A percentile compares a stretch with the other conserved stretches of the same genome.
Evolutionary conservation across 2,113 vertebrate species (phyloP).

Genomic region (Hippocampus abdominalis): DNA sequence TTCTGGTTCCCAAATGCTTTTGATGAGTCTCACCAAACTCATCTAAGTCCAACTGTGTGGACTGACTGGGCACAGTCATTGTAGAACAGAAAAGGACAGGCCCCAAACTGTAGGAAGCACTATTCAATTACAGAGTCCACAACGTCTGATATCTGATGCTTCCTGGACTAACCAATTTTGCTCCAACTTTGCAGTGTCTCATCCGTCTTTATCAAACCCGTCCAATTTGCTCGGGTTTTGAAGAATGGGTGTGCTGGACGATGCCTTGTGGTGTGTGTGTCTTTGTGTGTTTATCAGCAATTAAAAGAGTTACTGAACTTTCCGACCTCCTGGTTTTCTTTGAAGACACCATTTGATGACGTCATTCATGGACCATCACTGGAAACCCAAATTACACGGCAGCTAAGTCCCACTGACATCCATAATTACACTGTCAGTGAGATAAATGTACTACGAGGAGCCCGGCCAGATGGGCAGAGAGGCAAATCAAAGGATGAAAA

Average conservation of each 20-base stretch:
- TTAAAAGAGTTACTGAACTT: constrained; percentile 62
- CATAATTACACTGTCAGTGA: constrained; percentile 67
- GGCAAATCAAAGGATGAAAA: background rate
- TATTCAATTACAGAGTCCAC: background rate
- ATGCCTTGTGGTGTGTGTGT: constrained; percentile 21
- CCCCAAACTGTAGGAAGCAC: background rate
- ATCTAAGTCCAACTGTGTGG: background rate
- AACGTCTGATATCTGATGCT: background rate
- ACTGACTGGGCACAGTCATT: no score
- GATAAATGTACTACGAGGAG: constrained; percentile 48
- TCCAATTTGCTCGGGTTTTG: constrained; percentile 17
- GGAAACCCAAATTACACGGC: constrained; percentile 71
- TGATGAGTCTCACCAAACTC: background rate
- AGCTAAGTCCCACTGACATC: constrained; percentile 62
- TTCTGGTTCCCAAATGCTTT: background rate
- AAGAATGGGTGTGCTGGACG: constrained; percentile 6
- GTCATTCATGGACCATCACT: constrained; percentile 45
- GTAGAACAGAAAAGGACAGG: no score
- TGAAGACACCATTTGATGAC: constrained; percentile 60
- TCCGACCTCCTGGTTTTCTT: constrained; percentile 60
- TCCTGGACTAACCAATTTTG: background rate
- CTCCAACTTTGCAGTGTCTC: background rate
- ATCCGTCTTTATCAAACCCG: constrained; percentile 6
- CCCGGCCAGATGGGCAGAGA: constrained; percentile 26
- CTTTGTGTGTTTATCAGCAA: constrained; percentile 25